Base-by-base conservation (phyloP, 2,888 invertebrate species). In the Apodemia zela region DNA sequence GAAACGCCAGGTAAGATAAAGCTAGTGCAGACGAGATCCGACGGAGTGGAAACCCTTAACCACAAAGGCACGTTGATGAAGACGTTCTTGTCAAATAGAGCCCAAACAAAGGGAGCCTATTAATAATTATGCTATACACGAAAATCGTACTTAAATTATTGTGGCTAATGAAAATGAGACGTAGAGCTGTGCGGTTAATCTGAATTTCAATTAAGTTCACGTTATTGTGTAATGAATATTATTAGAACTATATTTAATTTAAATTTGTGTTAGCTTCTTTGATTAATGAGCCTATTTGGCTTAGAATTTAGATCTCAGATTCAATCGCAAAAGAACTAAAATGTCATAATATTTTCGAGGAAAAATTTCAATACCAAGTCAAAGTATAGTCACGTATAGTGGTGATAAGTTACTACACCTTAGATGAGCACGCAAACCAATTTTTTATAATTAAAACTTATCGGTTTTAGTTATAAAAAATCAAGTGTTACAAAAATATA, bases 11-110 rank as follows among this genome's bases (percentile, higher is more conserved):
- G 76, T 75, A 79, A 81, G 79, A 82, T 76, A 79, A 78, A 78
- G 79, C 80, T 74, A 71, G 69, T 66, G 66, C 72, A 77, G 75
- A 75, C 71, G 65, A 71, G 69, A 75, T 67, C 75, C 76, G 73
- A 71, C 80, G 74, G 75, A 68, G 77, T 75, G 78, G 79, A 82
- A 85, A 83, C 77, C 82, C 80, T 79, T 77, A 79, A 72, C 80
- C 81, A 74, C 75, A 72, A 75, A 78, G 84, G 80, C 81, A 82
- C 80, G 79, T 81, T 81, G 80, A 82, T 81, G 75, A 81, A 85
- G 78, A 80, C 78, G 78, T 74, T 78, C 74, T 71, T 71, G 73
- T 77, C 75, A 79, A 82, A 83, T 84, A 81, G 79, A 78, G 72
- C 71, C 70, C 68, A 73, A 65, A 67, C 67, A 66, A 69, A 67